Evolutionary conservation across 2,113 vertebrate genomes (phyloP).

Genomic region (Canis aureus): DNA sequence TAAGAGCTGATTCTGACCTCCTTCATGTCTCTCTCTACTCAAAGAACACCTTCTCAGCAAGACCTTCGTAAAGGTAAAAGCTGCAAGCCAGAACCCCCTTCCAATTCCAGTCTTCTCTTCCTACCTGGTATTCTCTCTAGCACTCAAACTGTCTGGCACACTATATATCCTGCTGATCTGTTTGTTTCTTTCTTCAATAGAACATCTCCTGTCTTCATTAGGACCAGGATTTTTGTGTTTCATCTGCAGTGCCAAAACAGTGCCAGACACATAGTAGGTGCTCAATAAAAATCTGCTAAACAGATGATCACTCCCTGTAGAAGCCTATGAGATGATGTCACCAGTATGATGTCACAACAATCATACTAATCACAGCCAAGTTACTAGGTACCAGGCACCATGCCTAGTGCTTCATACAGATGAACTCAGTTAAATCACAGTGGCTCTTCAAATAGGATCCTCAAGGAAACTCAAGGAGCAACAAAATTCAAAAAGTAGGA

Average conservation of each 20-base stretch:
- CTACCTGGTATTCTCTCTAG: not conserved
- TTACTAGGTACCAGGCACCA: not conserved
- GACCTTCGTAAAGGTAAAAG: not conserved
- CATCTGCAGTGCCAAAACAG: not conserved
- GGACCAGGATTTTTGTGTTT: not conserved
- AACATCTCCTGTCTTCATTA: not conserved
- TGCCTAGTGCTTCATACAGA: rapidly evolving
- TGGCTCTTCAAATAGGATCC: not conserved
- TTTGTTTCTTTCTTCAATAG: not conserved
- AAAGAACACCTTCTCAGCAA: not conserved
- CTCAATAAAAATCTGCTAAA: not conserved
- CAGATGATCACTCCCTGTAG: not conserved
- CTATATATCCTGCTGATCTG: too few relatives aligned
- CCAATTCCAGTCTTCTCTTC: too few relatives aligned
- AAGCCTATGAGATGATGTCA: not conserved
- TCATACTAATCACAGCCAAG: not conserved
- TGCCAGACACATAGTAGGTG: not conserved
- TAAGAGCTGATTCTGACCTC: not conserved
- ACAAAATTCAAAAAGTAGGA: not conserved
- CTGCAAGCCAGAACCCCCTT: not conserved
- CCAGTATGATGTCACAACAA: too few relatives aligned
- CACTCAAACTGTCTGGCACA: not conserved
- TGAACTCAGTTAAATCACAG: not conserved
- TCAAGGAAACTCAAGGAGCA: not conserved
- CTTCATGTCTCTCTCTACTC: not conserved